A percentile compares a stretch with the other conserved stretches of the same genome.
These are phyloP conservation scores for Stichopus chloronotus DNA, from an alignment of 35 echinoderm and acorn worm genomes.

Conservation along the genomic window DNA sequence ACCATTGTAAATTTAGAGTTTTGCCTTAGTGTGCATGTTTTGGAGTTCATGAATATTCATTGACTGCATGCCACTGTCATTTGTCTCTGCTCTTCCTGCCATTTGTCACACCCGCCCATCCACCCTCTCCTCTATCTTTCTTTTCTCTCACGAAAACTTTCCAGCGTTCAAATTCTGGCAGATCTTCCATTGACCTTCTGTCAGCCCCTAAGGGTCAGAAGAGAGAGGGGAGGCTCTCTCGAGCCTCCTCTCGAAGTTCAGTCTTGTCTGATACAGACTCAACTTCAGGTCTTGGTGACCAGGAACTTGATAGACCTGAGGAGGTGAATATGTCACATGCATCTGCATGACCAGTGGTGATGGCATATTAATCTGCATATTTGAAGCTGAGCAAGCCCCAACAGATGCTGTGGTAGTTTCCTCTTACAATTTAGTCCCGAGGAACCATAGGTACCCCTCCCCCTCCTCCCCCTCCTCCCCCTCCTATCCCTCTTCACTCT, in stretches of 20 bases:
- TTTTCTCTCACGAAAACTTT: slow-evolving; percentile 1
- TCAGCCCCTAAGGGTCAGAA: slow-evolving; percentile 25
- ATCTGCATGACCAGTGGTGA: slow-evolving; percentile 29
- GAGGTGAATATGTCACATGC: slow-evolving; percentile 62
- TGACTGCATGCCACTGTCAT: background rate
- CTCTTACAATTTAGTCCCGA: too few relatives aligned
- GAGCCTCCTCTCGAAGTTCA: slow-evolving; percentile 50
- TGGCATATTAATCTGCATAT: slow-evolving; percentile 56
- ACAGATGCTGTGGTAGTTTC: background rate
- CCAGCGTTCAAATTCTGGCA: slow-evolving; percentile 6
- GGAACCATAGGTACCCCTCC: too few relatives aligned
- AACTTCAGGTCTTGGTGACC: slow-evolving; percentile 53
- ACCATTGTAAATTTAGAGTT: background rate
- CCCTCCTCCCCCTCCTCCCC: too few relatives aligned
- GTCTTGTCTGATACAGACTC: slow-evolving; percentile 57
- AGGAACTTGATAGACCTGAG: slow-evolving; percentile 39
- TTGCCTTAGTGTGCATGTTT: background rate
- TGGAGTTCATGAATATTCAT: background rate
- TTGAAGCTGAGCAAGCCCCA: background rate
- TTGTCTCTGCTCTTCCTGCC: background rate
- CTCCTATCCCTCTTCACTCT: too few relatives aligned
- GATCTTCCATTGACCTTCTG: slow-evolving; percentile 41
- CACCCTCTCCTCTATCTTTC: background rate
- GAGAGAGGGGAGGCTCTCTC: slow-evolving; percentile 37
- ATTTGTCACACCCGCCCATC: background rate